Base-by-base conservation (phyloP, 2,888 invertebrate species). In the Lithophane semibrunnea region DNA sequence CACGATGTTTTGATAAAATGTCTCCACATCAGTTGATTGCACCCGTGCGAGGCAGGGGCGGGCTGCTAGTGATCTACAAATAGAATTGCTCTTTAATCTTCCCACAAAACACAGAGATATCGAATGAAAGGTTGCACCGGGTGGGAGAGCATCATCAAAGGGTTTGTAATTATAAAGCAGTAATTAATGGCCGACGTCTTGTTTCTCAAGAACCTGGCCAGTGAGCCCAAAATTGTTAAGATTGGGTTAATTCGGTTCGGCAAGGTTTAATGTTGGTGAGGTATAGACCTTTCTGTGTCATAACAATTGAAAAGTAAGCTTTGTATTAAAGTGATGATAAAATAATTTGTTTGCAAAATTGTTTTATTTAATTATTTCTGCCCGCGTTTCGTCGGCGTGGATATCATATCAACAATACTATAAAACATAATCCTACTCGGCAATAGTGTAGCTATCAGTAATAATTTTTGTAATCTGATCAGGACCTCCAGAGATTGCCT, bases 151-250 rank as follows among this genome's bases (percentile, higher is more conserved):
- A 58, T 52, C 81, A 54, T 83, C 88, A 88, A 86, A 88, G 79
- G 73, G 58, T 42, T 66, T 56, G 52, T 83, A 66, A 86, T 79
- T 79, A 82, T 73, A 42, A 73, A 47, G 18, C 80, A 44, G 42
- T 86, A 86, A 88, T 86, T 84, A 88, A 84, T 75, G 78, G 44
- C 69, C 70, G 72, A 76, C 77, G 69, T 78, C 84, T 83, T 63
- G 77, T 74, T 60, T 65, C 65, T 37, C n/a, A 61, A 42, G 71
- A 79, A 75, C 63, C 73, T 82, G 84, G 82, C 74, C 83, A 83
- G 60, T 61, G 69, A 77, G 63, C 37, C 49, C 65, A 77, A 68
- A 71, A 66, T 60, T 70, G 47, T 61, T 49, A 44, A 74, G 79
- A 79, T 77, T 80, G 49, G 74, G 69, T 74, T 79, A 80, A 86